Base-by-base conservation (phyloP, 2,113 vertebrate genomes). In the Brachyistius frenatus region DNA sequence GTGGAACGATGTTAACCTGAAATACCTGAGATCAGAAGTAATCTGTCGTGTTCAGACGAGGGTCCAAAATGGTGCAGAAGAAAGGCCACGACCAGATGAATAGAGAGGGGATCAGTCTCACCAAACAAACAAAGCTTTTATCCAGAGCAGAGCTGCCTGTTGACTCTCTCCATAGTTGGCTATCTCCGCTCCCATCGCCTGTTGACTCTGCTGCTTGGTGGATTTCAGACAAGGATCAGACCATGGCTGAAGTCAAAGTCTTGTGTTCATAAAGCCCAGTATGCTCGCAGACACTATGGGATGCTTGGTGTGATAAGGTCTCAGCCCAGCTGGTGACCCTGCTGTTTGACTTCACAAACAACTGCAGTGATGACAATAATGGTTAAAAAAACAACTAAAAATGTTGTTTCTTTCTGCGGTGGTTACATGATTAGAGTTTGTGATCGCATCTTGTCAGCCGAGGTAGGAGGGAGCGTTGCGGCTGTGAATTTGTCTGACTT, bases 171-270 rank as follows among this genome's bases (percentile, higher is more conserved):
- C 33, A 65, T 83, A 77, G 84, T 57, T 76, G 77, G 66, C 81
- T 89, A 90, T 91, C 88, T 60, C 66, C 7, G 39, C 57, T 67
- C 56, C 80, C 62, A 88, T 91, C 72, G 73, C 86, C 78, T 92
- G 91, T 91, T 90, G 90, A 92, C 90, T 91, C 53, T 70, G 79
- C 83, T 52, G 70, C 80, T 86, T 79, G 78, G 80, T 82, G 90
- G 89, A 89, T 89, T 91, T 91, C 41, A 89, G 86, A 91, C 88
- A 90, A 86, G 84, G 89, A 93, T 93, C 89, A 90, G 78, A 83
- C 66, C 52, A 23, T 15, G 70, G 76, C 87, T 89, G 76, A 76
- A 86, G 81, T 86, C 86, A 80, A 83, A 90, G 84, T 88, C 84
- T 84, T 87, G 87, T 88, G 91, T 84, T 92, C 81, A 86, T 83